Evolutionary conservation across 2,797 vertebrate species (phyloP).

Genomic region (Tympanoctomys barrerae): DNA sequence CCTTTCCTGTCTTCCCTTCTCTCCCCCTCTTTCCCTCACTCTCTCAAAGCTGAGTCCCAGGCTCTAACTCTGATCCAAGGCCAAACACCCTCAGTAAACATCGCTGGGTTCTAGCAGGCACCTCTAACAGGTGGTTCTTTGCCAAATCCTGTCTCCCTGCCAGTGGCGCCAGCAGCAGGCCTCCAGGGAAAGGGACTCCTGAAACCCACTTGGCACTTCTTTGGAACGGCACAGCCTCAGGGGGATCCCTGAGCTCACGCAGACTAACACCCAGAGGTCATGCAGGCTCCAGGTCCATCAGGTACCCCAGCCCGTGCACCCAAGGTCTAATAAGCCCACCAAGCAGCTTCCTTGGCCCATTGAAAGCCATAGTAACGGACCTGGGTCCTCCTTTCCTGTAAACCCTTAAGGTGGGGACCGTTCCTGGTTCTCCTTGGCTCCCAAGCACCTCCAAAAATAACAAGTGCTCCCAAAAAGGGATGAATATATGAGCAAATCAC

Average conservation of each 20-base stretch:
- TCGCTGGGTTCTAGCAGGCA: not conserved
- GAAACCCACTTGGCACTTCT: not conserved
- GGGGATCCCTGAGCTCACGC: not conserved
- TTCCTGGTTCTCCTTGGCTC: not conserved
- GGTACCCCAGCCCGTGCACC: not conserved
- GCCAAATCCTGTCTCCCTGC: not conserved
- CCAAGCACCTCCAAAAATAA: not conserved
- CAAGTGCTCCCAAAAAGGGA: not conserved
- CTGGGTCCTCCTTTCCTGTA: not conserved
- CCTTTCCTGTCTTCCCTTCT: not conserved
- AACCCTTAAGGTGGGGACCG: not conserved
- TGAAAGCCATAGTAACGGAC: not conserved
- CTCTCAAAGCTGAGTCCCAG: not conserved
- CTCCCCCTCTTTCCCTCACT: too few relatives aligned
- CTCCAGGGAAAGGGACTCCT: not conserved
- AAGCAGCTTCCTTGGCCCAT: not conserved
- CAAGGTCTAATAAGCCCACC: not conserved
- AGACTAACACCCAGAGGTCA: not conserved
- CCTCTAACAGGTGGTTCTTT: not conserved
- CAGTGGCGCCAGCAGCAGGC: not conserved
- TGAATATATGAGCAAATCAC: not conserved
- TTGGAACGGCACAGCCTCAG: not conserved
- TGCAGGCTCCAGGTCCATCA: fast-evolving
- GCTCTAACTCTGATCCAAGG: not conserved
- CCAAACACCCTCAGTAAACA: not conserved